These are phyloP conservation scores for Marisa cornuarietis DNA, from an alignment of 1,140 invertebrate species.

Conservation along the genomic window DNA sequence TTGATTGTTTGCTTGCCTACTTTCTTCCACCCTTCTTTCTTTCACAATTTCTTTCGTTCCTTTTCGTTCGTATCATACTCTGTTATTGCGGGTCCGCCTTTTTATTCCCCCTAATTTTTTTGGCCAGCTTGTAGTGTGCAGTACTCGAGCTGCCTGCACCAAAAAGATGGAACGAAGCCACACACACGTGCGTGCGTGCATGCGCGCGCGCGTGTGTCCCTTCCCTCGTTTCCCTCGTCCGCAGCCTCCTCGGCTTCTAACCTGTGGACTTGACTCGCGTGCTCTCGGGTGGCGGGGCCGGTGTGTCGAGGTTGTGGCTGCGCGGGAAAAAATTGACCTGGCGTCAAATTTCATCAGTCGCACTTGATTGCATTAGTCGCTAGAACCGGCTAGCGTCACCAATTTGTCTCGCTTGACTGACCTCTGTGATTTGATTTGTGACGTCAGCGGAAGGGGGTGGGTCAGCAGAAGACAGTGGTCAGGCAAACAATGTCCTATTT, in stretches of 20 bases:
- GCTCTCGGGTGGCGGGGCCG: background rate
- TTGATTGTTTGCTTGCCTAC: background rate
- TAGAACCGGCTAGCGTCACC: background rate
- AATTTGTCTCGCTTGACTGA: slow-evolving; percentile 3
- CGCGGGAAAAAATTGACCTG: background rate
- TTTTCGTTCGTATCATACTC: background rate
- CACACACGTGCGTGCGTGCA: background rate
- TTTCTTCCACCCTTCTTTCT: background rate
- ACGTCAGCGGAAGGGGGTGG: background rate
- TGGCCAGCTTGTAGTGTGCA: no score
- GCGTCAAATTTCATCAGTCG: slow-evolving; percentile 9
- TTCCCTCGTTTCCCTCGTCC: background rate
- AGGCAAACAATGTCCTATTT: no score
- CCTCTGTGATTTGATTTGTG: background rate
- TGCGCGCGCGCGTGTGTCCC: background rate
- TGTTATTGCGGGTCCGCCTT: no score
- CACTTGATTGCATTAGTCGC: slow-evolving; percentile 8
- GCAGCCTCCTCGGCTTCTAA: background rate
- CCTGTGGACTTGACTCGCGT: background rate
- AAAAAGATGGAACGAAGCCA: background rate
- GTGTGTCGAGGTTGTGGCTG: background rate
- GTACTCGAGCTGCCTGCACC: no score
- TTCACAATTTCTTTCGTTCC: background rate
- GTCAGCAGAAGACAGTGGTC: background rate
- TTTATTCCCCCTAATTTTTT: no score